phyloP scores from a whole-genome alignment of 1,140 invertebrate genomes.

The Bombus consobrinus region DNA sequence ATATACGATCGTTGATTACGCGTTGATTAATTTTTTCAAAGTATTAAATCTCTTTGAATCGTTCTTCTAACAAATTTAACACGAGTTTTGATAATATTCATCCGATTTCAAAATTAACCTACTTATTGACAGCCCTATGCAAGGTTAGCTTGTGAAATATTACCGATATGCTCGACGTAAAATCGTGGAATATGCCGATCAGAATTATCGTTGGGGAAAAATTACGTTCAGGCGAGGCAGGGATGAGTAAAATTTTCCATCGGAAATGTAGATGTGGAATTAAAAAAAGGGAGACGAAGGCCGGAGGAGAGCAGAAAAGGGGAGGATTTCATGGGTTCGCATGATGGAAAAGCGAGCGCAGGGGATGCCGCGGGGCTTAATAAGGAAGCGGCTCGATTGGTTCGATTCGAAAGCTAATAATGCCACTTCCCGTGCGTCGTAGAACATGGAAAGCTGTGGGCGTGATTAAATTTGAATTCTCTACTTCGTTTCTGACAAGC shows the following conservation, averaged over 20 bases:
- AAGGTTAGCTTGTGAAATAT: background rate
- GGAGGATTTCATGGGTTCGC: slow-evolving; percentile 28
- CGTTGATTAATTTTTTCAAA: no score
- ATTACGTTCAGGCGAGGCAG: background rate
- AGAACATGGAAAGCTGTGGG: slow-evolving; percentile 50
- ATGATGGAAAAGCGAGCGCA: slow-evolving; percentile 47
- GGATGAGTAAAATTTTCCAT: slow-evolving; percentile 19
- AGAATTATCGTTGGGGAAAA: slow-evolving; percentile 5
- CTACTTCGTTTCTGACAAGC: slow-evolving; percentile 46
- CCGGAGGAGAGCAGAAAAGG: background rate
- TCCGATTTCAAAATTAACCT: no score
- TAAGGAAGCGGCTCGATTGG: slow-evolving; percentile 76
- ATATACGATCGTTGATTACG: no score
- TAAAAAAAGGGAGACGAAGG: slow-evolving; percentile 6
- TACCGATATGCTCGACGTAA: background rate
- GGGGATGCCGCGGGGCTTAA: slow-evolving; percentile 70
- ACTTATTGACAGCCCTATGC: background rate
- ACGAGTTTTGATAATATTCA: no score
- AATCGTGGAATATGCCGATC: background rate
- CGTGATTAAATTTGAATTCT: slow-evolving; percentile 76
- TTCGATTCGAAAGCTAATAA: slow-evolving; percentile 78
- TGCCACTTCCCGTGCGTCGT: slow-evolving; percentile 69
- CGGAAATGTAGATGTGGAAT: slow-evolving; percentile 21
- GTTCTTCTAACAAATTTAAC: no score
- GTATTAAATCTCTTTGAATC: no score